Percentiles rank a stretch among this genome's conserved stretches.
phyloP scores from a whole-genome alignment of 2,797 vertebrate species.

The Coracias cyanogaster region DNA sequence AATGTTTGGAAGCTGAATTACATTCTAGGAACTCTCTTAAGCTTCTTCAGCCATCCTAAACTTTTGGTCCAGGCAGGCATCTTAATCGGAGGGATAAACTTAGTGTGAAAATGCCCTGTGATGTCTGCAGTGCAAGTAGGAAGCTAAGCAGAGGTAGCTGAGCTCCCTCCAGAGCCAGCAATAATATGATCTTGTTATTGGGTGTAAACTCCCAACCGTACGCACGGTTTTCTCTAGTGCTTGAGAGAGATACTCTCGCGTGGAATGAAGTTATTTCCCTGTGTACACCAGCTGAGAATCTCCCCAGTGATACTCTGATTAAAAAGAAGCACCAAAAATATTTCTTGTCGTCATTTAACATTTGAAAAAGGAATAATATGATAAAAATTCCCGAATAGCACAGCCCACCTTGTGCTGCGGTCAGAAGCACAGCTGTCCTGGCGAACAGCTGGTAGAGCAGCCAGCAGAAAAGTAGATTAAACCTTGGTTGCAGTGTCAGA shows the following conservation, averaged over 20 bases:
- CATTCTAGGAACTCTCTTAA: background rate
- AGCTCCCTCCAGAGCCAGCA: no score
- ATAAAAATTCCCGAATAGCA: background rate
- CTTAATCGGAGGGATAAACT: background rate
- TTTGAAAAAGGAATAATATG: background rate
- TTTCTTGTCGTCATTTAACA: background rate
- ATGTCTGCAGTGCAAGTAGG: no score
- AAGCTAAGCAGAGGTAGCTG: no score
- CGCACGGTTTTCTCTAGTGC: rapidly evolving
- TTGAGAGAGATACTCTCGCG: background rate
- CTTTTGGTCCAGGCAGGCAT: background rate
- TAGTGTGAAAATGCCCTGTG: background rate
- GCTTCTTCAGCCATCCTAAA: background rate
- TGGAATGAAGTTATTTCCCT: background rate
- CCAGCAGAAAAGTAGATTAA: no score
- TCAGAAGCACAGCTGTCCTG: background rate
- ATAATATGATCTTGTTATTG: no score
- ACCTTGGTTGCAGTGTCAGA: background rate
- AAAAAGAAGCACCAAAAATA: background rate
- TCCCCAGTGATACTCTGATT: background rate
- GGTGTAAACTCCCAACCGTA: background rate
- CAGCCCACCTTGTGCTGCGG: background rate
- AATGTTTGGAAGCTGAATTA: background rate
- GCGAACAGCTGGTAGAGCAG: background rate
- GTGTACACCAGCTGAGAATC: background rate